Conservation (phyloP, 2,888 invertebrate species). For the Himalopsyche tibetana region DNA sequence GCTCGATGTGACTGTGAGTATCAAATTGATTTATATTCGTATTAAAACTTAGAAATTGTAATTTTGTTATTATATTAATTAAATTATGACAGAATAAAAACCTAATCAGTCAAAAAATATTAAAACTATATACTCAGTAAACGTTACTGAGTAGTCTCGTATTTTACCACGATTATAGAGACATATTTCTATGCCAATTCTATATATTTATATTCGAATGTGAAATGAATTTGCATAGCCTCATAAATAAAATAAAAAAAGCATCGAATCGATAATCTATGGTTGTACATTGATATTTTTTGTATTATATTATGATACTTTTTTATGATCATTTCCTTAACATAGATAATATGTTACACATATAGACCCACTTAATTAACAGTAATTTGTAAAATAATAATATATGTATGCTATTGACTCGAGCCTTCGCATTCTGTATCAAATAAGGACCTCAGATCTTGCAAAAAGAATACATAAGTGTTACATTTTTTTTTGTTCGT, state of each 20-base stretch:
- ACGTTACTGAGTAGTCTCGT: too few relatives aligned
- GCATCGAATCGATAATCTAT: background rate
- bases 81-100: too few relatives aligned
- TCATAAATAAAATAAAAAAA: background rate
- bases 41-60: too few relatives aligned
- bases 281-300: background rate
- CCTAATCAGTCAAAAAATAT: too few relatives aligned
- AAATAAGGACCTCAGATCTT: slow-evolving; percentile 14
- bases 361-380: background rate
- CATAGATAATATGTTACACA: background rate
- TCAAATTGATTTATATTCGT: too few relatives aligned
- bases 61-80: too few relatives aligned
- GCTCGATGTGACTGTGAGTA: too few relatives aligned
- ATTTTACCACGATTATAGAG: too few relatives aligned
- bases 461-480: slow-evolving; percentile 3
- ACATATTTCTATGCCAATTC: too few relatives aligned
- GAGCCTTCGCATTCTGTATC: background rate
- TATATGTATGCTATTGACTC: background rate
- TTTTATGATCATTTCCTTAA: slow-evolving; percentile 9
- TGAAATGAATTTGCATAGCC: background rate
- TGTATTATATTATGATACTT: background rate
- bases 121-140: too few relatives aligned
- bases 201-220: background rate
- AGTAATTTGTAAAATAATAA: background rate
- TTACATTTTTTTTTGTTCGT: slow-evolving; percentile 10